A percentile compares a stretch with the other conserved stretches of the same genome.
phyloP scores from a whole-genome alignment of 2,113 vertebrate species.

The Condylura cristata region DNA sequence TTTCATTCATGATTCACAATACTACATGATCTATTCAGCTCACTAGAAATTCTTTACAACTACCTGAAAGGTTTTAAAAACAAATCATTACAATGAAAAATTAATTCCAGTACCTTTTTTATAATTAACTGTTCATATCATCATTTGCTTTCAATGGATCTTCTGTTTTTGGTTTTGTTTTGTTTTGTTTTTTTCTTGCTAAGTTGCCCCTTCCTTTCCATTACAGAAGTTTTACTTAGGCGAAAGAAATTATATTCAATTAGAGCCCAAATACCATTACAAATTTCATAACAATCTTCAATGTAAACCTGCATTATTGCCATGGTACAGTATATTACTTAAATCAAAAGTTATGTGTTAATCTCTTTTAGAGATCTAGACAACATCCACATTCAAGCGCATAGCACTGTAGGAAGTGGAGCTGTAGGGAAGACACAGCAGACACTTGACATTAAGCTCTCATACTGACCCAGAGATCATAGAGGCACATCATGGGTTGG shows the following conservation, averaged over 20 bases:
- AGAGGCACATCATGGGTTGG: not conserved
- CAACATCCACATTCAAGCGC: not conserved
- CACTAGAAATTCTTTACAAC: slow-evolving; percentile 10
- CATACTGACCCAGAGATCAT: not conserved
- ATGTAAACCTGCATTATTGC: not conserved
- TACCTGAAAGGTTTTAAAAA: not conserved
- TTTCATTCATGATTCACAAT: slow-evolving; percentile 38
- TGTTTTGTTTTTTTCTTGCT: not conserved
- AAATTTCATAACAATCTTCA: not conserved
- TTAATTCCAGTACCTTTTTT: not conserved
- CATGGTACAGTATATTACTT: not conserved
- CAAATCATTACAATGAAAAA: not conserved
- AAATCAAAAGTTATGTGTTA: not conserved
- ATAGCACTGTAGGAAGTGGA: not conserved
- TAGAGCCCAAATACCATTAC: not conserved
- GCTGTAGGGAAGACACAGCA: not conserved
- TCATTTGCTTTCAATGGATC: not conserved
- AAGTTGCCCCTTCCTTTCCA: not conserved
- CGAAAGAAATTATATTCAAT: not conserved
- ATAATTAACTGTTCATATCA: not conserved
- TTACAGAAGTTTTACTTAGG: not conserved
- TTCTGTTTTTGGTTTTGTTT: not conserved
- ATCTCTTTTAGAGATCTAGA: not conserved
- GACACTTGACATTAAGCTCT: not conserved
- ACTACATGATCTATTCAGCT: not conserved